A percentile compares a stretch with the other conserved stretches of the same genome.
Conservation (phyloP, 1,140 invertebrate species). For the Tetragonula clypearis region DNA sequence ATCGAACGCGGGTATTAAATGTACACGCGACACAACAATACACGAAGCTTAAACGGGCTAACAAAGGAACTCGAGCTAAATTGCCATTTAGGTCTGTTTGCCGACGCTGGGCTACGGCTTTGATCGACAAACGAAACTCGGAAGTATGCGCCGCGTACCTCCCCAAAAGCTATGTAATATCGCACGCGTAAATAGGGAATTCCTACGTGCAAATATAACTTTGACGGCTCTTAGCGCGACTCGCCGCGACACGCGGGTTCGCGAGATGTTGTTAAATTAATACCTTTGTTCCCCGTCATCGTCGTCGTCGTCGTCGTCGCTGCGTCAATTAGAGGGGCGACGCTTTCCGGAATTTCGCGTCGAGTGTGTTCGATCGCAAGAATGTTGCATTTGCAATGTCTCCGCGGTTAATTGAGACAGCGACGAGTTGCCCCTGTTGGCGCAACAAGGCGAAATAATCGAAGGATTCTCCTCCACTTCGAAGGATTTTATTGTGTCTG, state of each 20-base stretch:
- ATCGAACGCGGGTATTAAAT: neutral
- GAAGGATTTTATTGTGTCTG: no score
- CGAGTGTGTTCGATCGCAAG: no score
- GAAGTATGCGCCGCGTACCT: neutral
- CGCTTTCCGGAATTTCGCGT: neutral
- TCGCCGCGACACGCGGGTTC: no score
- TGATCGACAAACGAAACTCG: slow-evolving; percentile 16
- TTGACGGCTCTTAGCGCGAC: neutral
- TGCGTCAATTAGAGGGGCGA: neutral
- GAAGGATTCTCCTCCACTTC: no score
- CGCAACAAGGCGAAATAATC: no score
- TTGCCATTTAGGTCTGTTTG: neutral
- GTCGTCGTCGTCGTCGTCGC: neutral
- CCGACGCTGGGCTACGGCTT: neutral
- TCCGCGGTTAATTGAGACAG: no score
- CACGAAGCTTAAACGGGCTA: neutral
- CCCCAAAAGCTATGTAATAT: neutral
- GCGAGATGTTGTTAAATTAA: neutral
- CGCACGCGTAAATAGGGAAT: neutral
- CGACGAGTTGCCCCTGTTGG: no score
- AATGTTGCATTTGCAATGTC: no score
- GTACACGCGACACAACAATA: neutral
- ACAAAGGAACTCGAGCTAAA: slow-evolving; percentile 1
- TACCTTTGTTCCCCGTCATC: neutral
- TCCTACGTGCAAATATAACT: neutral